These are phyloP conservation scores for Astyanax mexicanus DNA, from an alignment of 2,797 vertebrate genomes.

Conservation along the genomic window DNA sequence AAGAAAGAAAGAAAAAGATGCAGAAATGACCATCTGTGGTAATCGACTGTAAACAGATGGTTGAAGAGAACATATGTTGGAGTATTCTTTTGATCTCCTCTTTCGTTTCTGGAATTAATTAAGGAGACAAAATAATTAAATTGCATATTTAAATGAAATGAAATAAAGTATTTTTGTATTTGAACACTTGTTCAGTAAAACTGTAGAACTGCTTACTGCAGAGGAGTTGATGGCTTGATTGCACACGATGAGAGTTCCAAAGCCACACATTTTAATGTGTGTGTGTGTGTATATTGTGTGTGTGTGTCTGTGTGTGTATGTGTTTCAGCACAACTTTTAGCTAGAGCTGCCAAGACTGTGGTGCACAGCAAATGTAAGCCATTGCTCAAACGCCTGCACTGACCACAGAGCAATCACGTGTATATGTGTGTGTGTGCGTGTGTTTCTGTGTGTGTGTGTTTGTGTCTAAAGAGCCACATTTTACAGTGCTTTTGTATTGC, in stretches of 20 bases:
- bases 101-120: too few relatives aligned
- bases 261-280: slow-evolving; percentile 39
- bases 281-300: too few relatives aligned
- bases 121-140: too few relatives aligned
- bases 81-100: too few relatives aligned
- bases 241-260: slow-evolving; percentile 31
- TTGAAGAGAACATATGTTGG: too few relatives aligned
- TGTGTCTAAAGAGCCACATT: not conserved
- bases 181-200: not conserved
- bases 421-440: not conserved
- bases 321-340: not conserved
- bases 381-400: slow-evolving; percentile 22
- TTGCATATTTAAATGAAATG: too few relatives aligned
- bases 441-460: slow-evolving; percentile 1
- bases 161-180: not conserved
- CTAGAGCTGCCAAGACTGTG: slow-evolving; percentile 19
- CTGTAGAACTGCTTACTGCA: slow-evolving; percentile 8
- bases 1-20: too few relatives aligned
- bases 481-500: not conserved
- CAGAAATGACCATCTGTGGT: too few relatives aligned
- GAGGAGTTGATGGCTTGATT: slow-evolving; percentile 13
- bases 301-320: too few relatives aligned
- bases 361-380: slow-evolving; percentile 29
- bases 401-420: slow-evolving; percentile 13
- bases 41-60: too few relatives aligned